Evolutionary conservation across 2,888 invertebrate species (phyloP).

Genomic region (Andrena bucephala): DNA sequence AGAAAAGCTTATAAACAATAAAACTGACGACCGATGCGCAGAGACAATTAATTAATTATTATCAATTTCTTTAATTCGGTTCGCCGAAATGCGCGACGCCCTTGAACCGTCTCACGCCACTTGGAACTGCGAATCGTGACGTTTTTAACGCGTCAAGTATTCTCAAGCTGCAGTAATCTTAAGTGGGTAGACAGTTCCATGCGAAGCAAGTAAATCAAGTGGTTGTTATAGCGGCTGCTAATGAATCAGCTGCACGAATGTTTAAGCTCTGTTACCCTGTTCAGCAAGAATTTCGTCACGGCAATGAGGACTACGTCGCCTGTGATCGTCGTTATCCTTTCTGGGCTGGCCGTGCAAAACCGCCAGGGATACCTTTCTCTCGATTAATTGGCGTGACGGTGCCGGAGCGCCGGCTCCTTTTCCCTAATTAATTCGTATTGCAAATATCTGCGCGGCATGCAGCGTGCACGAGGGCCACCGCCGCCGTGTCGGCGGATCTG

Average conservation of each 20-base stretch:
- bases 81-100: no score
- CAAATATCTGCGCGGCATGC: constrained; percentile 56
- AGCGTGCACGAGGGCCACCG: constrained; percentile 26
- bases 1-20: neutral
- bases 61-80: no score
- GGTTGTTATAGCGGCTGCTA: no score
- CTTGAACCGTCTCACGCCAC: no score
- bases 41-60: no score
- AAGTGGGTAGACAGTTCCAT: no score
- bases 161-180: no score
- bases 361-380: constrained; percentile 68
- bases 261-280: neutral
- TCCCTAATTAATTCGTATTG: constrained; percentile 72
- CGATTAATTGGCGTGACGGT: constrained; percentile 78
- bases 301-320: neutral
- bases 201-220: no score
- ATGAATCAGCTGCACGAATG: no score
- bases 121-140: no score
- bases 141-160: no score
- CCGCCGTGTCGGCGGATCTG: constrained; percentile 5
- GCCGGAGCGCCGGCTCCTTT: constrained; percentile 60
- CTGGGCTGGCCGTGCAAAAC: constrained; percentile 16
- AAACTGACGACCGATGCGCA: no score
- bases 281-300: constrained; percentile 4
- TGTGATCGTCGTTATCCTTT: constrained; percentile 41